A percentile compares a stretch with the other conserved stretches of the same genome.
These are phyloP conservation scores for Heterodera carotae DNA, from an alignment of 1,140 invertebrate species.

Conservation along the genomic window DNA sequence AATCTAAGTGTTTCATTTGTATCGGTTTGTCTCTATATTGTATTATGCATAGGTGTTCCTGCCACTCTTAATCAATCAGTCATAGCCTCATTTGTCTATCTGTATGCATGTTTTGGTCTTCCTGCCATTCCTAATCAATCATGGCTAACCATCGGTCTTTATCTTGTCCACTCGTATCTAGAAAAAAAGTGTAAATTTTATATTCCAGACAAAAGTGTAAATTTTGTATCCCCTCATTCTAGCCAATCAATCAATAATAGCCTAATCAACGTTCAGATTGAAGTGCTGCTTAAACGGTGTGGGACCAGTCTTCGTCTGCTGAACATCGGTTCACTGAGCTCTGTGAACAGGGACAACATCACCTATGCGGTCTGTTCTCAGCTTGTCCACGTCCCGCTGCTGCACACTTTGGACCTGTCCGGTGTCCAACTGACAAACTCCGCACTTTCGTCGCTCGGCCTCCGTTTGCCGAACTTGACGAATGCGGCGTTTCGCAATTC, in stretches of 20 bases:
- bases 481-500: constrained; percentile 17
- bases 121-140: too few species aligned
- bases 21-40: neutral
- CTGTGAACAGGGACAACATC: neutral
- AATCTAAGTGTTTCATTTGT: neutral
- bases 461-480: constrained; percentile 11
- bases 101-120: too few species aligned
- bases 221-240: too few species aligned
- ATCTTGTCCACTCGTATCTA: too few species aligned
- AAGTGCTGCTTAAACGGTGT: constrained; percentile 22
- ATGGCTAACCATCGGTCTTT: too few species aligned
- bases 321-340: constrained; percentile 7
- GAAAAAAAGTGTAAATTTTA: too few species aligned
- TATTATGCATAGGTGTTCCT: too few species aligned
- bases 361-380: constrained; percentile 17
- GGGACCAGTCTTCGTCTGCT: constrained; percentile 5
- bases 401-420: constrained; percentile 18
- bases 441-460: constrained; percentile 17
- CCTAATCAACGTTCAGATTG: constrained; percentile 8
- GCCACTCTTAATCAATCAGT: too few species aligned
- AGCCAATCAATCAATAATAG: neutral
- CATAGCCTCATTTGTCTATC: too few species aligned
- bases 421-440: constrained; percentile 27
- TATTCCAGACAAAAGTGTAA: too few species aligned
- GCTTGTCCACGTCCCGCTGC: constrained; percentile 1